A percentile compares a stretch with the other conserved stretches of the same genome.
Conservation (phyloP, 2,113 vertebrate genomes). For the Hippoglossus stenolepis region DNA sequence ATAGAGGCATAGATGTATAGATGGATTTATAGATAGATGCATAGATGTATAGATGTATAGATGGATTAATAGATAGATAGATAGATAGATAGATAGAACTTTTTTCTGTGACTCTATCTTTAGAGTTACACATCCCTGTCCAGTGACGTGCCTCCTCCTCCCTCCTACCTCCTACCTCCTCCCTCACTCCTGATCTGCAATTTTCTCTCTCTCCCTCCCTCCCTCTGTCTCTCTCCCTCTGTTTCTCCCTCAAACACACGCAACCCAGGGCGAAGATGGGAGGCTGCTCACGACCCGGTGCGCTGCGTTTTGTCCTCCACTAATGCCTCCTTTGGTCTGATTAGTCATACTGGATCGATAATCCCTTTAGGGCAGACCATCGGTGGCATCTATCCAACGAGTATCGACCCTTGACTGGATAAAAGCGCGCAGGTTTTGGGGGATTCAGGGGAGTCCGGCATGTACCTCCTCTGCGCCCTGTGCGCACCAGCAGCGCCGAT, state of each 20-base stretch:
- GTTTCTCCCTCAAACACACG: neutral
- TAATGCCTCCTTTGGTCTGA: constrained; percentile 36
- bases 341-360: constrained; percentile 53
- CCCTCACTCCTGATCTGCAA: constrained; percentile 21
- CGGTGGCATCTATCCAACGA: constrained; percentile 12
- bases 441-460: constrained; percentile 8
- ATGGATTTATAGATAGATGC: too few species aligned
- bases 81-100: constrained; percentile 40
- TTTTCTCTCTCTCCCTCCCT: constrained; percentile 3
- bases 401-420: constrained; percentile 48
- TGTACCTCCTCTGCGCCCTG: constrained; percentile 36
- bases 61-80: constrained; percentile 34
- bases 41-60: too few species aligned
- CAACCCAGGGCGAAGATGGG: constrained; percentile 35
- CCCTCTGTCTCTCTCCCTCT: neutral
- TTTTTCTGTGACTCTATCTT: constrained; percentile 22
- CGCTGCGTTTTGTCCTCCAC: constrained; percentile 36
- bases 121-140: constrained; percentile 43
- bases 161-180: constrained; percentile 37
- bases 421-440: constrained; percentile 11
- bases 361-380: constrained; percentile 18
- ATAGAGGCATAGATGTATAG: too few species aligned
- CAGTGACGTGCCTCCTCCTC: constrained; percentile 53
- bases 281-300: constrained; percentile 34
- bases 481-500: constrained; percentile 19